Conservation (phyloP, 2,113 vertebrate species). For the Tympanuchus pallidicinctus region DNA sequence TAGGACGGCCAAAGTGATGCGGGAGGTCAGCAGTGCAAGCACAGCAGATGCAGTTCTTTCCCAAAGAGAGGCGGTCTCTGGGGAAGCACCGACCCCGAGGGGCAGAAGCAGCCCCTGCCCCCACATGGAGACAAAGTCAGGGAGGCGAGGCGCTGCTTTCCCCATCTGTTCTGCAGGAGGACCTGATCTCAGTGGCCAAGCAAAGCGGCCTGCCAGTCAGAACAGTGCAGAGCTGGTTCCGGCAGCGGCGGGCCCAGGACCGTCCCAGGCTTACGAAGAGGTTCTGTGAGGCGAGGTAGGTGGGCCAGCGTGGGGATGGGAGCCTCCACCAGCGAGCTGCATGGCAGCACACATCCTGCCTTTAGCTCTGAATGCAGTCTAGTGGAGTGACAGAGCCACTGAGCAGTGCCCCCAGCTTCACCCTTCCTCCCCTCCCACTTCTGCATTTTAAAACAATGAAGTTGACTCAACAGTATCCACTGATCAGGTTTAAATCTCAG, state of each 20-base stretch:
- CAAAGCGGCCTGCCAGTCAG: not conserved
- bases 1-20: not conserved
- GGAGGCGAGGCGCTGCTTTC: not conserved
- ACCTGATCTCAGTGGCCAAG: not conserved
- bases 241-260: not conserved
- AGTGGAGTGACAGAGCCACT: not conserved
- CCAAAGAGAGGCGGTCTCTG: not conserved
- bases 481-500: not conserved
- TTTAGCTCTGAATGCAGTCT: too few relatives aligned
- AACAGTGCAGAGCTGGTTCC: not conserved
- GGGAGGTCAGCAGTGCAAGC: not conserved
- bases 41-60: not conserved
- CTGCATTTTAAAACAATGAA: not conserved
- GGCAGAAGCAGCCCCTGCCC: not conserved
- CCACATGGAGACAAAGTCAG: not conserved
- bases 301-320: not conserved
- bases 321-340: not conserved
- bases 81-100: not conserved
- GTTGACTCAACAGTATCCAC: not conserved
- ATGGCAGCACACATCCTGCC: too few relatives aligned
- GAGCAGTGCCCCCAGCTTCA: not conserved
- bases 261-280: not conserved
- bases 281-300: not conserved
- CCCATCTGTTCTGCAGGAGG: not conserved
- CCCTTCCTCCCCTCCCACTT: not conserved